Evolutionary conservation across 2,797 vertebrate species (phyloP).

Genomic region (Synaphobranchus kaupii): DNA sequence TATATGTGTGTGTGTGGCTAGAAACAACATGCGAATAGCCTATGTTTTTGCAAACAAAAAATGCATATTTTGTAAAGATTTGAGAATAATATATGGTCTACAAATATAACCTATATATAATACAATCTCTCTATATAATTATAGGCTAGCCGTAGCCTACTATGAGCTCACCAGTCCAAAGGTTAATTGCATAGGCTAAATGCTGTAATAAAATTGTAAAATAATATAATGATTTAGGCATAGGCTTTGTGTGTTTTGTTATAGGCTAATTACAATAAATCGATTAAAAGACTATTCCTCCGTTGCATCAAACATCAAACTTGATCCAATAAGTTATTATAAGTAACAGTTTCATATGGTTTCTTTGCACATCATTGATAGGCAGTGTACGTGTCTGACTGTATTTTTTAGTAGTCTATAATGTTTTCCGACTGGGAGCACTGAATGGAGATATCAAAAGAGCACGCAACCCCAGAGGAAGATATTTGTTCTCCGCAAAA

Average conservation of each 20-base stretch:
- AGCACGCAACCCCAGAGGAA: background rate
- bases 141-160: too few species aligned
- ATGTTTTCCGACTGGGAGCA: background rate
- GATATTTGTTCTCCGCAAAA: background rate
- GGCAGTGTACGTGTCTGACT: background rate
- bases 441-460: conserved; percentile 18
- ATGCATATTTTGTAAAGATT: background rate
- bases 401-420: background rate
- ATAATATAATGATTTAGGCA: background rate
- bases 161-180: too few species aligned
- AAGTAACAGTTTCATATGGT: background rate
- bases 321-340: background rate
- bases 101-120: background rate
- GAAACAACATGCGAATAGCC: too few species aligned
- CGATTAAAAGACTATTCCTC: background rate
- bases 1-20: too few species aligned
- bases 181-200: background rate
- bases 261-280: background rate
- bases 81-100: too few species aligned
- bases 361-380: background rate
- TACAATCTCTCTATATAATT: background rate
- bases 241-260: background rate
- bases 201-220: background rate
- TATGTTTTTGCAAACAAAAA: background rate
- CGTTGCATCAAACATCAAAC: too few species aligned